phyloP scores from a whole-genome alignment of 2,113 vertebrate genomes.

The Astur gentilis region DNA sequence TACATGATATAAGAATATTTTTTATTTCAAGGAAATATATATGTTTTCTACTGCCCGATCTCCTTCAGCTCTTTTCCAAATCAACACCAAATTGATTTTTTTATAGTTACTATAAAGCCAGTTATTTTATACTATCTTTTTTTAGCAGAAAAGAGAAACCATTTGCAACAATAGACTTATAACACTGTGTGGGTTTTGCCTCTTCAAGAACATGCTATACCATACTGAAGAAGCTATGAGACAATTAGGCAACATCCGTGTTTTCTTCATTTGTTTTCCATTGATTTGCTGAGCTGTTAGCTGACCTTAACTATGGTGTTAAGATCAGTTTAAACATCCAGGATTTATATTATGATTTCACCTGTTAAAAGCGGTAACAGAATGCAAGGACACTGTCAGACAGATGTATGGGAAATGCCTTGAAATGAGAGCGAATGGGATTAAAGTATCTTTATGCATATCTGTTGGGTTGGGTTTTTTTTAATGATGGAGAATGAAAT shows the following conservation, averaged over 20 bases:
- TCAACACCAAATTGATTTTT: background rate
- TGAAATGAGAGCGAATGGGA: background rate
- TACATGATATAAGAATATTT: background rate
- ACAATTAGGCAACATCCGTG: background rate
- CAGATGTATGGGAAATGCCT: rapidly evolving
- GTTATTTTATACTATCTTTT: background rate
- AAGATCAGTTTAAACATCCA: background rate
- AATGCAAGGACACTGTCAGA: background rate
- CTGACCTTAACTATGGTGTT: background rate
- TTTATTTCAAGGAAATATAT: background rate
- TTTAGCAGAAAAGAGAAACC: background rate
- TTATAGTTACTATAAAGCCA: background rate
- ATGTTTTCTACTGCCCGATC: background rate
- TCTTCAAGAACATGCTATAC: background rate
- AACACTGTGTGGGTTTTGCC: background rate
- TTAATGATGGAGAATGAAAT: background rate
- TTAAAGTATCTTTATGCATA: background rate
- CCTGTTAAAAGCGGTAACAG: background rate
- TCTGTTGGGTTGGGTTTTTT: background rate
- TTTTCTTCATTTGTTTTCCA: background rate
- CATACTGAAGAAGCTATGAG: background rate
- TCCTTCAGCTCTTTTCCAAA: background rate
- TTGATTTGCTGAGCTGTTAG: background rate
- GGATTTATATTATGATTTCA: background rate
- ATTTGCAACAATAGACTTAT: background rate